phyloP scores from a whole-genome alignment of 2,113 vertebrate species.

The Siniperca knerii region DNA sequence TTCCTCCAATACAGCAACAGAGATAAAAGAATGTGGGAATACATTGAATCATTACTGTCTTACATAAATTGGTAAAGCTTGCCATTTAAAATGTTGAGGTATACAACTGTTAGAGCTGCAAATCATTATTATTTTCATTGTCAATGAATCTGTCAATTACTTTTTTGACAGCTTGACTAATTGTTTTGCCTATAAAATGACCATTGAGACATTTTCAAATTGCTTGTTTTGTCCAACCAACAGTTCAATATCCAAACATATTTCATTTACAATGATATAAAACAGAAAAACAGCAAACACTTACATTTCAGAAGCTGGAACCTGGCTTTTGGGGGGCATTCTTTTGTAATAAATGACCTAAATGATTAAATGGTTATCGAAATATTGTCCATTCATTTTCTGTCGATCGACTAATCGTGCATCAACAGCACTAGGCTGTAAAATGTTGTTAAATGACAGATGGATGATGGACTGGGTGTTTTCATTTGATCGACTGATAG shows the following conservation, averaged over 20 bases:
- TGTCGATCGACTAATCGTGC: not conserved
- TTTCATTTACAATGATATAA: not conserved
- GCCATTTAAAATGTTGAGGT: not conserved
- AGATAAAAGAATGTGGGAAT: constrained; percentile 5
- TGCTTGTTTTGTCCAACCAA: not conserved
- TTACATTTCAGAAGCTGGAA: not conserved
- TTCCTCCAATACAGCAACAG: constrained; percentile 31
- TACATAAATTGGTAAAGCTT: not conserved
- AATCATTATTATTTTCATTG: not conserved
- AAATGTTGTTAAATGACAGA: not conserved
- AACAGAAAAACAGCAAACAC: not conserved
- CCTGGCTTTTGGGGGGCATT: not conserved
- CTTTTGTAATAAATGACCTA: not conserved
- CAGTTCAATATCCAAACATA: not conserved
- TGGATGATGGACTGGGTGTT: not conserved
- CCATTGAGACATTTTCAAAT: not conserved
- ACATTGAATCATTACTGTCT: constrained; percentile 13
- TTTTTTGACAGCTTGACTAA: not conserved
- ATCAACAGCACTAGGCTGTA: not conserved
- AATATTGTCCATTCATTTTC: not conserved
- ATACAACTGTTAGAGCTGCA: not conserved
- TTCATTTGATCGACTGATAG: not conserved
- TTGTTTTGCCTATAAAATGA: not conserved
- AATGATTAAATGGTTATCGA: no score
- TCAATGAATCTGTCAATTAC: no score